phyloP scores from a whole-genome alignment of 1,140 invertebrate species.

The Lucilia cuprina region DNA sequence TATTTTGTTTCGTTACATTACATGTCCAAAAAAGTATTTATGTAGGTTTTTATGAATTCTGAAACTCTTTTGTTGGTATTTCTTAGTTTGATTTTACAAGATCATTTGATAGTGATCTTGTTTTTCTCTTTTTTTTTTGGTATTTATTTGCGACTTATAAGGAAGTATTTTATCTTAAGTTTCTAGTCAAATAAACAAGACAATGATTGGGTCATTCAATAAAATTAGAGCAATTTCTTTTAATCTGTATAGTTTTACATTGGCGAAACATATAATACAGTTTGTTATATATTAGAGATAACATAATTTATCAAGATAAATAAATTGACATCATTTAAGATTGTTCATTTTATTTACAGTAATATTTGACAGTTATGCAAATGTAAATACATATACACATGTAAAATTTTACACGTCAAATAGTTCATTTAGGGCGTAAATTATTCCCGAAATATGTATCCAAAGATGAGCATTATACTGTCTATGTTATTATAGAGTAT shows the following conservation, averaged over 20 bases:
- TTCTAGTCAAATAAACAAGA: neutral
- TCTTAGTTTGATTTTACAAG: neutral
- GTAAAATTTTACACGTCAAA: too few relatives aligned
- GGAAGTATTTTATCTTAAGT: neutral
- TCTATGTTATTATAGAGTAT: too few relatives aligned
- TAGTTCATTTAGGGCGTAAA: too few relatives aligned
- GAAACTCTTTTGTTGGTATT: too few relatives aligned
- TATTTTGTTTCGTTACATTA: neutral
- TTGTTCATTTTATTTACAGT: too few relatives aligned
- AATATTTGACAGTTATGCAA: too few relatives aligned
- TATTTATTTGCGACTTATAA: neutral
- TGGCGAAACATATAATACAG: neutral
- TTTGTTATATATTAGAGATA: neutral
- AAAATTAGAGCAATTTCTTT: neutral
- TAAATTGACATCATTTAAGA: too few relatives aligned
- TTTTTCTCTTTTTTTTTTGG: neutral
- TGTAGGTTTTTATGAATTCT: neutral
- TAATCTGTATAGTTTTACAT: neutral
- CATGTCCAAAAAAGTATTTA: neutral
- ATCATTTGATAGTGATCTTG: conserved; percentile 6
- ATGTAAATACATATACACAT: too few relatives aligned
- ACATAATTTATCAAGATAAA: neutral
- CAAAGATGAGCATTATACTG: too few relatives aligned
- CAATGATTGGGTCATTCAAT: neutral
- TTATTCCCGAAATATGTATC: too few relatives aligned